Evolutionary conservation across 2,113 vertebrate species (phyloP), one percentile per base, ranked within the genome.

Genomic region (Chionis minor): DNA sequence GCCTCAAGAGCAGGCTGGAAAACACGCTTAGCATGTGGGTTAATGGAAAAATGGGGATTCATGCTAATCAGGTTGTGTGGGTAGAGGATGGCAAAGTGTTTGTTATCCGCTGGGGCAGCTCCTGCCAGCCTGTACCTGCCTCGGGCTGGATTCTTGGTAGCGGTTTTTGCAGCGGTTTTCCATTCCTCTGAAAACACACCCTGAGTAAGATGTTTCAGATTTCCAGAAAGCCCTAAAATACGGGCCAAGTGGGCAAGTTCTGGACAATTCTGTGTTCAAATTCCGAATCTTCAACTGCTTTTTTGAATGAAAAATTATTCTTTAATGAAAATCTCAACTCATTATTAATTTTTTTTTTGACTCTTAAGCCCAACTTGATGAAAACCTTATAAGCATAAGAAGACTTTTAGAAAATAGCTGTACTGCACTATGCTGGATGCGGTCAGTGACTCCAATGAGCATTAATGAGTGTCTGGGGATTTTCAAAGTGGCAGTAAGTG

Each of bases 11-110:
- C 16, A 77, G 84, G 42, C 92, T 95, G 89, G 81, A 66, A 91
- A 95, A 51, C 63, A 81, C 1, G 3, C 22, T 82, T 51, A 42
- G 27, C 32, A 26, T 65, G 35, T 23, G 70, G 56, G 45, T 32
- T 91, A 38, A 55, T 92, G 74, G 86, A 92, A 93, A 85, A 93
- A 83, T 30, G 45, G 62, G 81, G 40, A 65, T 82, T 94, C 42
- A 17, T 12, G 61, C 81, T 87, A 56, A 82, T 80, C n/a, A 40
- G 40, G 12, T 28, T 47, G 66, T 23, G 78, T 88, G 78, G 96
- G 78, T 51, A 81, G 86, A 93, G 44, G 78, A 72, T 65, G 56
- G 94, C 27, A 62, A 87, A 85, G 35, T 3, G 2, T 42, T 84
- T 93, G 58, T 59, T 92, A 66, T 28, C 6, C 0, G 74, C 95